These are phyloP conservation scores for Portevinia maculata DNA, from an alignment of 2,888 invertebrate species.

Conservation along the genomic window DNA sequence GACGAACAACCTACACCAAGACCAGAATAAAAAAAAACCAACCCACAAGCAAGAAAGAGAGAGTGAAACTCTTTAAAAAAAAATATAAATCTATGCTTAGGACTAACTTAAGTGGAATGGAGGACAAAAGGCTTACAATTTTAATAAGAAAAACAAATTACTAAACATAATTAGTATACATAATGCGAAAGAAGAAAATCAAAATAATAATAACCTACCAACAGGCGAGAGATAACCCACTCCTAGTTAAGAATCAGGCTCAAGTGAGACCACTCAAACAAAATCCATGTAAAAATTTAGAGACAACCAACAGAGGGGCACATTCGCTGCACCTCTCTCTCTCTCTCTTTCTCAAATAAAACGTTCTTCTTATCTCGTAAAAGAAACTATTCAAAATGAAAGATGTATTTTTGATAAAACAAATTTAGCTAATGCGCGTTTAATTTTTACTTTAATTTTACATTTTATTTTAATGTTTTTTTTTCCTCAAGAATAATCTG, in stretches of 20 bases:
- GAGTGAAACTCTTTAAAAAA: slow-evolving; percentile 29
- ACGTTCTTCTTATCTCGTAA: slow-evolving; percentile 52
- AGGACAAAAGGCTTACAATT: slow-evolving; percentile 72
- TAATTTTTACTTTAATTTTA: slow-evolving; percentile 34
- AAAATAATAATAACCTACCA: slow-evolving; percentile 40
- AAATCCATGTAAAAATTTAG: slow-evolving; percentile 29
- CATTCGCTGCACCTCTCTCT: slow-evolving; percentile 10
- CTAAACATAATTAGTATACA: slow-evolving; percentile 39
- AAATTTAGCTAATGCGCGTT: slow-evolving; percentile 73
- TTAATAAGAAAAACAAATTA: slow-evolving; percentile 54
- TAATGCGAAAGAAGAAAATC: slow-evolving; percentile 26
- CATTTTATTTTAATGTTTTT: slow-evolving; percentile 37
- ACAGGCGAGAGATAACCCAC: slow-evolving; percentile 13
- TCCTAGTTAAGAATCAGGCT: slow-evolving; percentile 25
- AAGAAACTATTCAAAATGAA: slow-evolving; percentile 47
- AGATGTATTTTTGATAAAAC: slow-evolving; percentile 74
- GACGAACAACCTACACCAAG: slow-evolving; percentile 42
- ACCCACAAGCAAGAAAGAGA: slow-evolving; percentile 14
- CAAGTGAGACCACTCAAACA: slow-evolving; percentile 16
- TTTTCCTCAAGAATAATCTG: slow-evolving; percentile 34
- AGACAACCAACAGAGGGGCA: neutral
- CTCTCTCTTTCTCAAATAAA: slow-evolving; percentile 26
- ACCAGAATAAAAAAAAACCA: slow-evolving; percentile 16
- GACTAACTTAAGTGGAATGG: slow-evolving; percentile 70
- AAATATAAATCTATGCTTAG: slow-evolving; percentile 56